Base-by-base conservation (phyloP, 2,113 vertebrate species). In the Picathartes gymnocephalus region DNA sequence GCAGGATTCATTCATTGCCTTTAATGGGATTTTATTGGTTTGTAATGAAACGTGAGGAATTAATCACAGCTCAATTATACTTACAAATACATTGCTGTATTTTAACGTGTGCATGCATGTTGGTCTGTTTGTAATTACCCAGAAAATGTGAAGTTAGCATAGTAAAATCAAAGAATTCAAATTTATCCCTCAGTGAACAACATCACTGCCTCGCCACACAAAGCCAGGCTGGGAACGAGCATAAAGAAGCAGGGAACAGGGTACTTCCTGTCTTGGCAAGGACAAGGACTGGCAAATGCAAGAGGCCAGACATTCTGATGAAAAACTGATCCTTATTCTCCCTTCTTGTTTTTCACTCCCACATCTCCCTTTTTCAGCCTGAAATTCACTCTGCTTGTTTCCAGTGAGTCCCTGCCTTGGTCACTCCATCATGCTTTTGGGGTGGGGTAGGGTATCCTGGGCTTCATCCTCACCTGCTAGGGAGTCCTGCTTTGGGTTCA, bases 11-110 rank as follows among this genome's bases (percentile, higher is more conserved):
- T 77, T 92, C 71, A 58, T 44, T 83, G 87, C 47, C 39, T 51
- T 48, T 50, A 88, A 73, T 77, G 62, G 74, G 39, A 73, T 95
- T 92, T 79, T 85, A 87, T 77, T 72, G 83, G 58, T 66, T 93
- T 56, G 61, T 77, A 96, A 94, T 81, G 68, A 93, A 94, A 88
- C 74, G 47, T 33, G 31, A 92, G n/a, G 47, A 83, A 86, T 93
- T 88, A 92, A 87, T 91, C 93, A 56, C 71, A 73, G 51, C 58
- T 86, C 74, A 90, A 53, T 94, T 83, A 93, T 66, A 51, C 71
- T 90, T 89, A 73, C 4, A 94, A 94, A 88, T 48, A 30, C n/a
- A 45, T 21, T 62, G 40, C 42, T 92, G 79, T 44, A 50, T 81
- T 83, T 90, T 81, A 78, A 86, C 6, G 0, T 45, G 86, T 60